Base-by-base conservation (phyloP, 1,140 invertebrate genomes). In the Lerema accius region DNA sequence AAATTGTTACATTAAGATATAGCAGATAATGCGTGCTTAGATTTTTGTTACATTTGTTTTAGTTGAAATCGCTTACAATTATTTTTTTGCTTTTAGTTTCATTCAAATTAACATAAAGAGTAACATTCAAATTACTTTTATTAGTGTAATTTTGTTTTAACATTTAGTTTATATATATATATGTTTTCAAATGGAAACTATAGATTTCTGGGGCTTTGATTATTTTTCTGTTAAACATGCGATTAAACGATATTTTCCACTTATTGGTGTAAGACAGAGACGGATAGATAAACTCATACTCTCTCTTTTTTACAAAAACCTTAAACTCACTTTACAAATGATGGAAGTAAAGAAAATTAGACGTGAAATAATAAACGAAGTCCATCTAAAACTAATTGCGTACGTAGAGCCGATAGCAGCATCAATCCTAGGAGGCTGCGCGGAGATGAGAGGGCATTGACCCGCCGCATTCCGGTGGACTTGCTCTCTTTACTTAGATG, bases 361-460 rank as follows among this genome's bases (percentile, higher is more conserved):
- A 13, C 17, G 7, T 43, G 14, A 43, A 17, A 17, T 17, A 19
- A 46, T 46, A 50, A 26, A 35, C 23, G 5, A 26, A 48, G 43
- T 56, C 42, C 39, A 56, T 46, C 55, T 37, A 58, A 58, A 58
- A 58, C 26, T 58, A 58, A 58, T 58, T 58, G 55, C 55, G 55
- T 58, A 58, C 55, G 42, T 16, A 46, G 40, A 46, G 28, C 26
- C 50, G 50, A 56, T 56, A 56, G 61, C 69, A 69, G 64, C 76
- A 85, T 86, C 77, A 80, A 85, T 89, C 80, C 81, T 88, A 80
- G 80, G 45, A 81, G 75, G 76, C 71, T 84, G 77, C 79, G 82
- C 83, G 61, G 76, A 80, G 83, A 84, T 84, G 80, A 67, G 78
- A 71, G 67, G 69, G 51, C 69, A 59, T 48, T 67, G 75, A 72